Base-by-base conservation (phyloP, 2,113 vertebrate genomes). In the Anoplopoma fimbria region DNA sequence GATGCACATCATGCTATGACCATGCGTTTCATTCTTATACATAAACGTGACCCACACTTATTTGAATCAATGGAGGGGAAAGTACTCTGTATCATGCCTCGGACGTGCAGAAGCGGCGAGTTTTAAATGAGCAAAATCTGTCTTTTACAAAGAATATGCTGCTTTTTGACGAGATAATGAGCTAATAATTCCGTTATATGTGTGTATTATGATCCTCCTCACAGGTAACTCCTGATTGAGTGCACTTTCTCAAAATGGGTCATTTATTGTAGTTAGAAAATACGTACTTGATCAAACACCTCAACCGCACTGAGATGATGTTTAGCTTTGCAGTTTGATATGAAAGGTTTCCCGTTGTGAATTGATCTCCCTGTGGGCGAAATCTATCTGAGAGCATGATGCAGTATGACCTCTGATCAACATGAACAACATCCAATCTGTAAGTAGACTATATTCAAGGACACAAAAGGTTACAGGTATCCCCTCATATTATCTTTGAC, bases 401-500 rank as follows among this genome's bases (percentile, higher is more conserved):
- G 68, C 75, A 82, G 82, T 87, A 75, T 79, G 79, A 88, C 79
- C 88, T 85, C 87, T 82, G 77, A 79, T 89, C 77, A 72, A 81
- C 74, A 69, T 79, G 53, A 81, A 82, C n/a, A 78, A 87, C 77
- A 80, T 75, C 81, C 64, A 38, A 29, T 91, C 88, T 89, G 79
- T 88, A 89, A 83, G 76, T 87, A 90, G 69, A 42, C 62, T 90
- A 86, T 87, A 84, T 83, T 85, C 82, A 90, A 88, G 68, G 69
- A 84, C 81, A 82, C 86, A 87, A 75, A 82, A 85, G 83, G 75
- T 88, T 90, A 84, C 86, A 90, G 75, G 87, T 86, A 87, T 83
- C 85, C 88, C 82, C 84, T 83, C 91, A 91, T 93, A 90, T 92
- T 92, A 92, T 92, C 89, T 92, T 94, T 89, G 87, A 88, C 90